Percentiles rank a stretch among this genome's conserved stretches.
Conservation (phyloP, 2,797 vertebrate genomes). For the Chelon labrosus region DNA sequence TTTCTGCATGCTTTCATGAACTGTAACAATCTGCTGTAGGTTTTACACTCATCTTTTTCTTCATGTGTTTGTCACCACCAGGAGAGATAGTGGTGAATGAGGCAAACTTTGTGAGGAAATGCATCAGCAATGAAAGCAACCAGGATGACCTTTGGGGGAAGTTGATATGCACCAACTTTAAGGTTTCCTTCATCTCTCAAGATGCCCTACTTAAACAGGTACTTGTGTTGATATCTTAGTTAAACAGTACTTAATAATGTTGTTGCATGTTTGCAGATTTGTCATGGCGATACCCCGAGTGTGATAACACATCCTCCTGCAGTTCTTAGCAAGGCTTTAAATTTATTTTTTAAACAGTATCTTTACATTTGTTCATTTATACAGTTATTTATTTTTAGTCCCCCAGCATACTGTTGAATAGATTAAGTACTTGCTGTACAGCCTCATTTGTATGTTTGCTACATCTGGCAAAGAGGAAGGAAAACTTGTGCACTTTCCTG, state of each 20-base stretch:
- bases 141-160: slow-evolving; percentile 97
- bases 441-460: slow-evolving; percentile 32
- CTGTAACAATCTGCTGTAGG: not conserved
- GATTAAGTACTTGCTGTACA: not conserved
- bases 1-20: not conserved
- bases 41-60: slow-evolving; percentile 7
- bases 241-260: not conserved
- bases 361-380: slow-evolving; percentile 16
- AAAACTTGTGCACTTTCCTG: slow-evolving; percentile 65
- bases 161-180: slow-evolving; percentile 98
- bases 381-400: slow-evolving; percentile 1
- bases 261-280: not conserved
- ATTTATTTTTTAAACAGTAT: not conserved
- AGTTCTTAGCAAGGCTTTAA: not conserved
- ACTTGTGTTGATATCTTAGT: slow-evolving; percentile 34
- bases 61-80: slow-evolving; percentile 74
- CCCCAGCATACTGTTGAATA: not conserved
- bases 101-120: slow-evolving; percentile 97
- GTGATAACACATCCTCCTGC: slow-evolving; percentile 9
- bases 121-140: slow-evolving; percentile 92
- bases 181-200: slow-evolving; percentile 96
- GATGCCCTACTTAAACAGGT: slow-evolving; percentile 91
- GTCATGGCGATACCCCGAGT: not conserved
- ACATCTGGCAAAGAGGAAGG: slow-evolving; percentile 69
- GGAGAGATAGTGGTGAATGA: slow-evolving; percentile 99